Conservation (phyloP, 2,113 vertebrate species). For the Forbesichthys agassizii region DNA sequence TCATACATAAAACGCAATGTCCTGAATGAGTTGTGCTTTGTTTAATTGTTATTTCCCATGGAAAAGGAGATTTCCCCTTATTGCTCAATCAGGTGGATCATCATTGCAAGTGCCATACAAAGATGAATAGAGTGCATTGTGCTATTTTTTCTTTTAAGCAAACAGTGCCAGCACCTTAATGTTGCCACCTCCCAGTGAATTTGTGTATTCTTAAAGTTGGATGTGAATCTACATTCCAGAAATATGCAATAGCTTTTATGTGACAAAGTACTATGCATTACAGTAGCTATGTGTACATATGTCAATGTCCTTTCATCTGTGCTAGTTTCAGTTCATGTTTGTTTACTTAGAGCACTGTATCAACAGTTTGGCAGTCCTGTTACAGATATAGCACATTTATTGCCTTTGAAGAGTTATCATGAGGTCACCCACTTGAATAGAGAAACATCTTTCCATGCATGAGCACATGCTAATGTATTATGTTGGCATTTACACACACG, state of each 20-base stretch:
- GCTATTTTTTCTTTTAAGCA: conserved; percentile 17
- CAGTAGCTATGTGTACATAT: conserved; percentile 23
- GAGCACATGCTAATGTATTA: not conserved
- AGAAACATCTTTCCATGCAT: conserved; percentile 1
- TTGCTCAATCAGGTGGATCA: conserved; percentile 66
- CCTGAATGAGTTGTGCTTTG: conserved; percentile 58
- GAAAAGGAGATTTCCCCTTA: conserved; percentile 51
- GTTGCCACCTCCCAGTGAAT: conserved; percentile 62
- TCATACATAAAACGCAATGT: conserved; percentile 54
- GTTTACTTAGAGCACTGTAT: conserved; percentile 43
- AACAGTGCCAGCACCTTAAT: conserved; percentile 45
- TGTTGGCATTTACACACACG: not conserved
- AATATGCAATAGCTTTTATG: conserved; percentile 58
- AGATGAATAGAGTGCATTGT: conserved; percentile 74
- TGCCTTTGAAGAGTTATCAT: conserved; percentile 25
- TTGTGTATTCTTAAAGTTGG: conserved; percentile 66
- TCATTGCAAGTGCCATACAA: conserved; percentile 49
- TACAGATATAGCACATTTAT: conserved; percentile 39
- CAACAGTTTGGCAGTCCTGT: conserved; percentile 47
- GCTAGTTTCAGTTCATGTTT: conserved; percentile 46
- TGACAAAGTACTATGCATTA: conserved; percentile 53
- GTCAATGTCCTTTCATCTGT: conserved; percentile 52
- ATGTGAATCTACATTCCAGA: conserved; percentile 53
- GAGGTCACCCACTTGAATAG: not conserved
- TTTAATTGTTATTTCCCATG: conserved; percentile 68